A percentile compares a stretch with the other conserved stretches of the same genome.
phyloP scores from a whole-genome alignment of 2,113 vertebrate species.

The Brachyhypopomus gauderio region DNA sequence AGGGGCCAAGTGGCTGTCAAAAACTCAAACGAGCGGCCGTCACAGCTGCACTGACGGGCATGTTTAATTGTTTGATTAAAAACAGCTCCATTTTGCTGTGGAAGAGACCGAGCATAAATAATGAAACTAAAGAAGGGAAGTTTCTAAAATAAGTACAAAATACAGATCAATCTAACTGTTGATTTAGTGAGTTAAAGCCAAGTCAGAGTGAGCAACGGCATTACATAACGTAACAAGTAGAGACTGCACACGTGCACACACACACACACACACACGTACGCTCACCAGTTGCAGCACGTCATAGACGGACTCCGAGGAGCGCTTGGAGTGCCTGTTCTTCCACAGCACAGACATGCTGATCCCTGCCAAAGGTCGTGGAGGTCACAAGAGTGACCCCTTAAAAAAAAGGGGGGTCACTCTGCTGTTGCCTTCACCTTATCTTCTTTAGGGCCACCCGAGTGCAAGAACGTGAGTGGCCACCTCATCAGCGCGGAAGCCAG shows the following conservation, averaged over 20 bases:
- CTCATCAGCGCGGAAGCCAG: neutral
- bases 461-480: neutral
- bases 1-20: neutral
- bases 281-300: constrained; percentile 86
- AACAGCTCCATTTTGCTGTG: neutral
- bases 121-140: neutral
- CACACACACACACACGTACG: constrained; percentile 12
- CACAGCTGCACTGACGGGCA: no score
- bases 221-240: no score
- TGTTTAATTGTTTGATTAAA: no score
- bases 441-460: neutral
- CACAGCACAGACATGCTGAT: constrained; percentile 67
- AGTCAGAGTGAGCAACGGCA: no score
- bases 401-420: constrained; percentile 16
- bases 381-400: constrained; percentile 31
- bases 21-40: neutral
- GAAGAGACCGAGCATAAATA: neutral
- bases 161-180: neutral
- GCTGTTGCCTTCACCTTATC: constrained; percentile 35
- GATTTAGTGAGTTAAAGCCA: neutral
- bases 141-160: neutral
- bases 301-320: constrained; percentile 74
- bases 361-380: neutral
- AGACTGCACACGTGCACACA: neutral
- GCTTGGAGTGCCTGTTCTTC: constrained; percentile 64